A percentile compares a stretch with the other conserved stretches of the same genome.
Evolutionary conservation across 2,888 invertebrate species (phyloP).

Genomic region (Cryptops parisi): DNA sequence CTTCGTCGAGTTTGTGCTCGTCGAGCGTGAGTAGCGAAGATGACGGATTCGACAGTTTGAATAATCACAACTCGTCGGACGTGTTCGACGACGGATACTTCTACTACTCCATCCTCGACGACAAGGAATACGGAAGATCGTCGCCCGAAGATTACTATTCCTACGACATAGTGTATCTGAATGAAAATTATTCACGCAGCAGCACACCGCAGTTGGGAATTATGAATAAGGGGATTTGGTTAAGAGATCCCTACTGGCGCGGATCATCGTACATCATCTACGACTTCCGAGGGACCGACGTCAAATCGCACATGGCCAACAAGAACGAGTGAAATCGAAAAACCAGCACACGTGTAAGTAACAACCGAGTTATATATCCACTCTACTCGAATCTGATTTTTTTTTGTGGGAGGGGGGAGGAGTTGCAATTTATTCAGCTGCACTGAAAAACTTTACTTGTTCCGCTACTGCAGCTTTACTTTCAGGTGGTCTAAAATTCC

Average conservation of each 20-base stretch:
- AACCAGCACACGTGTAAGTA: background rate
- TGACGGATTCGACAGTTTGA: background rate
- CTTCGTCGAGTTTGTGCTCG: background rate
- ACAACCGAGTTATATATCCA: too few species aligned
- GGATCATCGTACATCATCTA: constrained; percentile 19
- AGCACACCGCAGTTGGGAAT: background rate
- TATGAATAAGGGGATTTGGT: constrained; percentile 14
- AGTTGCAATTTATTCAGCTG: background rate
- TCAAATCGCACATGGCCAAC: constrained; percentile 15
- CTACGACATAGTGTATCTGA: constrained; percentile 8
- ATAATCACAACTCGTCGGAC: background rate
- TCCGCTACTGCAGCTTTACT: background rate
- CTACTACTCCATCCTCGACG: background rate
- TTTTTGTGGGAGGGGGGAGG: background rate
- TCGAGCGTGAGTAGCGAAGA: constrained; percentile 9
- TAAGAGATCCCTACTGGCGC: constrained; percentile 16
- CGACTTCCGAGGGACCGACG: constrained; percentile 21
- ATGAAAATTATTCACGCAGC: constrained; percentile 1
- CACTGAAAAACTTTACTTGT: background rate
- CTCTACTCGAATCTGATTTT: too few species aligned
- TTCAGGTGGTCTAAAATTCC: background rate
- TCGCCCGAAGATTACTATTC: constrained; percentile 4
- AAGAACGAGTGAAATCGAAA: background rate
- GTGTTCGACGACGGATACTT: background rate
- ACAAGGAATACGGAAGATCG: background rate